Evolutionary conservation across 2,888 invertebrate species (phyloP), one percentile per base, ranked within the genome.

Genomic region (Amaurobius ferox): DNA sequence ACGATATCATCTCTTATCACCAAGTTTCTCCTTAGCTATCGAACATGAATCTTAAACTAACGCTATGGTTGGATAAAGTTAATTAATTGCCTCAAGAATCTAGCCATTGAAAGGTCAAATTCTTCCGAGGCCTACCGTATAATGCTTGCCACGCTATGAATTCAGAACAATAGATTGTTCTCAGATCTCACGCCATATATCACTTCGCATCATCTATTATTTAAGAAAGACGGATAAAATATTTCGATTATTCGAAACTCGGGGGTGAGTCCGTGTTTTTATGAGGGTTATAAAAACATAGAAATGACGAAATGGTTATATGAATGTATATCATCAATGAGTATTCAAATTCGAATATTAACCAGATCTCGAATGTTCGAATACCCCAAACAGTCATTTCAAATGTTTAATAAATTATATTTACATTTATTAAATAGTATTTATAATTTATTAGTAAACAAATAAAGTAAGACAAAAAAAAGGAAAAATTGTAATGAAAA

Each of bases 51-150:
- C 19, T 55, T 1, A n/a, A 55, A 23, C 55, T 55, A 3, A 2
- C 55, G 55, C 19, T 16, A 55, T 55, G 55, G 23, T 55, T 55
- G 55, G 23, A n/a, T 55, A 55, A 55, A 55, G 44, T 55, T 55
- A 55, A 55, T 55, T 55, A 55, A 55, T 23, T 19, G 55, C 23
- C 23, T 23, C 3, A 55, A 23, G 19, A 55, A 19, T 23, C 55
- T 23, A 55, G 16, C 6, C 6, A 16, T 2, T 11, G 16, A 13
- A 55, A 55, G 55, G 35, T 35, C 35, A 35, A 55, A 2, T 23
- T 16, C 44, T 55, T 23, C 55, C 7, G n/a, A 11, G 2, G 16
- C 9, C n/a, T 3, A 55, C 23, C 19, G 11, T 23, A 55, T 23
- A 3, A 3, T 2, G 55, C n/a, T n/a, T n/a, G n/a, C 19, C 23